A percentile compares a stretch with the other conserved stretches of the same genome.
Evolutionary conservation across 2,888 invertebrate species (phyloP).

Genomic region (Tineola bisselliella): DNA sequence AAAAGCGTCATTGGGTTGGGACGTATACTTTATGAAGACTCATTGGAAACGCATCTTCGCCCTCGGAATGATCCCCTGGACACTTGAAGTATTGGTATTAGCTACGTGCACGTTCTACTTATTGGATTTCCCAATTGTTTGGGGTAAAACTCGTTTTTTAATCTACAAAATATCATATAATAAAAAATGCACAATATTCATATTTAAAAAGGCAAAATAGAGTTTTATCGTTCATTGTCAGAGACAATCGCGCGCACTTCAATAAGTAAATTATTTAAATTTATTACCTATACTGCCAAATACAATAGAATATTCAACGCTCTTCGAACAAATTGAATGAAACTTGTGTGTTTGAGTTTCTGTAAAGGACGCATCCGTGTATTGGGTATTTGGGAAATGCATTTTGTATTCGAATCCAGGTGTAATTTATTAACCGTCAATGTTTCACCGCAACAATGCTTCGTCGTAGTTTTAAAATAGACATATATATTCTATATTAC

Average conservation of each 20-base stretch:
- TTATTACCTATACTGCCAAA: neutral
- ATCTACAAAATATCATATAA: too few species aligned
- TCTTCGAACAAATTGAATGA: neutral
- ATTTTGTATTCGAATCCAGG: neutral
- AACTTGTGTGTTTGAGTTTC: neutral
- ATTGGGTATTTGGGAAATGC: neutral
- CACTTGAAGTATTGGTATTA: constrained; percentile 37
- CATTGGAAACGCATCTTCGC: constrained; percentile 42
- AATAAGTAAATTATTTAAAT: neutral
- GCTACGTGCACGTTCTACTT: constrained; percentile 39
- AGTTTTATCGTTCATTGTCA: neutral
- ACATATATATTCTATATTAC: too few species aligned
- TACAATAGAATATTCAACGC: neutral
- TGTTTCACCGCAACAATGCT: neutral
- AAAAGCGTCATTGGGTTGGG: constrained; percentile 50
- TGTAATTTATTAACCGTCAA: neutral
- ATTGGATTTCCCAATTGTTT: constrained; percentile 47
- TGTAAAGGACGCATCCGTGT: neutral
- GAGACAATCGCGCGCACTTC: neutral
- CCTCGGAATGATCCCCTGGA: constrained; percentile 50
- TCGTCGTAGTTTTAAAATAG: neutral
- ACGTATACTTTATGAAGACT: constrained; percentile 38
- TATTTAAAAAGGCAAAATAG: too few species aligned
- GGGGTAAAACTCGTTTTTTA: constrained; percentile 33
- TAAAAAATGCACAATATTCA: too few species aligned